Base-by-base conservation (phyloP, 2,113 vertebrate species). In the Andinoacara biseriatus region DNA sequence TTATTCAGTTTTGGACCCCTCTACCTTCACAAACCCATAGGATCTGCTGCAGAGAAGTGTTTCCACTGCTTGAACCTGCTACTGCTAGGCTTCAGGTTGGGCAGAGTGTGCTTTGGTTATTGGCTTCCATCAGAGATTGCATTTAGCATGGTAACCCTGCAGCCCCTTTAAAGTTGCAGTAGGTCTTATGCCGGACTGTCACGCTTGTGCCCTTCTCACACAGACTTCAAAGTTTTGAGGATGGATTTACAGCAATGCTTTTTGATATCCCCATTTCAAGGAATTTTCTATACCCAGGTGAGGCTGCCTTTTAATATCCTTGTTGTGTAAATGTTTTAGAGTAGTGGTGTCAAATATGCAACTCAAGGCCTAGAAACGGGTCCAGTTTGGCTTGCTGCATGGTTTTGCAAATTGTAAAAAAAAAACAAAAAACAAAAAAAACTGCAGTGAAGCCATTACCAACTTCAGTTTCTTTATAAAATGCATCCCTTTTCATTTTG, bases 401-500 rank as follows among this genome's bases (percentile, higher is more conserved):
- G 46, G 17, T 10, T 52, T 31, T 72, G 67, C 20, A 72, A 72
- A 72, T 54, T 72, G 46, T 72, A 31, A 72, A 52, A 72, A 52
- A 38, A 54, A 20, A 26, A 26, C n/a, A 72, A 52, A 72, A 52
- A 38, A 54, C 13, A 26, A 26, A 26, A 26, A 26, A 26, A 26
- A 26, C 26, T 29, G 43, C 65, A 69, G 40, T 69, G 15, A 72
- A 72, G 65, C 52, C 17, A 52, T 31, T 52, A n/a, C 43, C 43
- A 31, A 72, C 67, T 72, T 29, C 46, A 52, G n/a, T 54, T 52
- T 72, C 52, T 72, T 17, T 72, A 72, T 52, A 72, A 72, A 72
- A 14, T 17, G 1, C 17, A 52, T 72, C 31, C 2, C 15, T 72
- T n/a, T 72, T 31, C 17, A 52, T 72, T 72, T 31, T 72, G 46